Evolutionary conservation across 2,113 vertebrate genomes (phyloP).

Genomic region (Erythrocercus mccallii): DNA sequence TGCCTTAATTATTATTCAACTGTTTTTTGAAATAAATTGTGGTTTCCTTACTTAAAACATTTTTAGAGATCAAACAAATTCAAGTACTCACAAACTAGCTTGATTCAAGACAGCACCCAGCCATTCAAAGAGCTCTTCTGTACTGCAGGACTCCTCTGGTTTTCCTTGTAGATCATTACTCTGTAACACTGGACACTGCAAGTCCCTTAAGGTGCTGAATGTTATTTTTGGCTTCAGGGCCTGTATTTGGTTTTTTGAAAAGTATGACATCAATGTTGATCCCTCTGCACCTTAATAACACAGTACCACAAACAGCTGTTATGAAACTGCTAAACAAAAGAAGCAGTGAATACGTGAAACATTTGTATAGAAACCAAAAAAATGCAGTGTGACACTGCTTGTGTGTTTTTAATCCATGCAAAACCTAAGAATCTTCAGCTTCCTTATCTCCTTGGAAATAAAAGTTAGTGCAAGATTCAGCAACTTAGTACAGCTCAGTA

Average conservation of each 20-base stretch:
- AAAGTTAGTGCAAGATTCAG: not conserved
- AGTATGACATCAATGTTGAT: conserved; percentile 73
- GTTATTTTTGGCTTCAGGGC: conserved; percentile 74
- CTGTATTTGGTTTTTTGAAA: conserved; percentile 77
- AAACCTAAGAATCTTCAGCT: not conserved
- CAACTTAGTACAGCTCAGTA: not conserved
- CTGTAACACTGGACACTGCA: conserved; percentile 76
- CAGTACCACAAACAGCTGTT: conserved; percentile 21
- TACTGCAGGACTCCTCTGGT: conserved; percentile 69
- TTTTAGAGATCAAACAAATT: not conserved
- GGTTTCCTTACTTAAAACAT: not conserved
- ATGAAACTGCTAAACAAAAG: not conserved
- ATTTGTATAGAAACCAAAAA: not conserved
- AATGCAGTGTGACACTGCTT: not conserved
- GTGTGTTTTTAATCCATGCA: not conserved
- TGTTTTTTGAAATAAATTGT: not conserved
- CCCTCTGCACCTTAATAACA: conserved; percentile 69
- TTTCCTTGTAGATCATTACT: conserved; percentile 67
- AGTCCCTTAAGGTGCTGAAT: conserved; percentile 53
- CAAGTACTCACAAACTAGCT: conserved; percentile 75
- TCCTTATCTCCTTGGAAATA: conserved; percentile 1
- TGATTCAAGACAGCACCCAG: conserved; percentile 80
- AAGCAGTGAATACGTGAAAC: not conserved
- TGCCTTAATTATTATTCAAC: not conserved
- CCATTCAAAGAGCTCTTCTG: conserved; percentile 85